A percentile compares a stretch with the other conserved stretches of the same genome.
phyloP scores from a whole-genome alignment of 2,797 vertebrate species.

The Brachymystax lenok region DNA sequence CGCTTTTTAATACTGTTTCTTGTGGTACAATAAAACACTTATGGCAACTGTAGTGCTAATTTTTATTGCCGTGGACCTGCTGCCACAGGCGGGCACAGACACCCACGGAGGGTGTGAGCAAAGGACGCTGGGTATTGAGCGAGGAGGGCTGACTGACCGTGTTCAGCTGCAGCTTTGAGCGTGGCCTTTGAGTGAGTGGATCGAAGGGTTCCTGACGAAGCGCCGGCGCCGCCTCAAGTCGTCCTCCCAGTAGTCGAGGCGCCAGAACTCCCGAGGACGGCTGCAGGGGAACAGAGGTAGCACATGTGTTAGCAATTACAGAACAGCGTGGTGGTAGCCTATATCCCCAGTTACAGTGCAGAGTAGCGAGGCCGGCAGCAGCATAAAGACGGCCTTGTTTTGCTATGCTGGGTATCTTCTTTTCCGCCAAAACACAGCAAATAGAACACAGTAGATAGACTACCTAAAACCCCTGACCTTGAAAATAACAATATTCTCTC shows the following conservation, averaged over 20 bases:
- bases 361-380: slow-evolving; percentile 64
- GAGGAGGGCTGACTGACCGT: slow-evolving; percentile 82
- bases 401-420: slow-evolving; percentile 53
- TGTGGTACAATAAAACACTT: slow-evolving; percentile 71
- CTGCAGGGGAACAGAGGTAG: slow-evolving; percentile 90
- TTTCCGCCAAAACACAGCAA: slow-evolving; percentile 26
- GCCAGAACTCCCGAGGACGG: slow-evolving; percentile 98
- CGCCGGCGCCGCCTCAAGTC: slow-evolving; percentile 98
- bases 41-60: slow-evolving; percentile 65
- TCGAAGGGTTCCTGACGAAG: slow-evolving; percentile 94
- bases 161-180: slow-evolving; percentile 89
- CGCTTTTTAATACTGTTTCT: slow-evolving; percentile 53
- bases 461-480: slow-evolving; percentile 65
- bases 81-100: slow-evolving; percentile 48
- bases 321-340: slow-evolving; percentile 90
- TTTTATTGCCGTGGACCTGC: slow-evolving; percentile 80
- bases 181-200: slow-evolving; percentile 96
- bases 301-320: slow-evolving; percentile 99
- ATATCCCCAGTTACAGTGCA: slow-evolving; percentile 22
- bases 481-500: slow-evolving; percentile 79
- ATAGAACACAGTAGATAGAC: neutral
- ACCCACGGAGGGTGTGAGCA: neutral
- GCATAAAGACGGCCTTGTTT: slow-evolving; percentile 93
- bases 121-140: slow-evolving; percentile 37
- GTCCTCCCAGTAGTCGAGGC: slow-evolving; percentile 99